Base-by-base conservation (phyloP, 2,797 vertebrate genomes). In the Falco columbarius region DNA sequence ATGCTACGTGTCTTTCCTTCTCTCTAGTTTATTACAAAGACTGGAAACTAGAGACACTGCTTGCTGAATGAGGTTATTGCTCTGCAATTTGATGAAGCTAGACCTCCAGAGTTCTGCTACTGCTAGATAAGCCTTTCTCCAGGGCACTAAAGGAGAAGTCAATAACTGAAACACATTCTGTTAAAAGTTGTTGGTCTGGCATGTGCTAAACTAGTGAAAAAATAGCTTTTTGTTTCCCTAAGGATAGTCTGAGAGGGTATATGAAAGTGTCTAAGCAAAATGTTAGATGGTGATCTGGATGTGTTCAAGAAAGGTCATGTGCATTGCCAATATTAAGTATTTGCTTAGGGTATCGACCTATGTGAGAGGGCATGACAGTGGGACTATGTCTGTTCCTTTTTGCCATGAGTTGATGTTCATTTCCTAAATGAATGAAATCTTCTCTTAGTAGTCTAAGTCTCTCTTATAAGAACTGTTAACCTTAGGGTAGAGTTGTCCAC, bases 201-300 rank as follows among this genome's bases (percentile, higher is more conserved):
- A 2, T 80, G 24, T 91, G 61, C 81, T 86, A 61, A 86, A 74
- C 74, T 32, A 86, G 72, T 74, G 83, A 74, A 91, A 90, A 93
- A 66, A 51, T n/a, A 93, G 49, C 56, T 21, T 72, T 81, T 65
- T 67, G 27, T 92, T 95, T 94, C 90, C 80, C 83, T 75, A 8
- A 82, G 88, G 72, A 13, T 68, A 19, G 2, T 90, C 86, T 34
- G 66, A 92, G 81, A 36, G 42, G 66, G 59, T 94, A 46, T 46
- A 52, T 81, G 81, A 62, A 76, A 90, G 81, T 55, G 47, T 80
- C 66, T 63, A 80, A 93, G 90, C 81, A 89, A 92, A 97, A 94
- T 94, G 79, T 93, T 90, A 93, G 40, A 8, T 86, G 70, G 59
- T 90, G 67, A 81, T 92, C 59, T 89, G 77, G 59, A 51, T 79